These are phyloP conservation scores for Drosophila nasuta DNA, from an alignment of 1,140 invertebrate species.

Conservation along the genomic window DNA sequence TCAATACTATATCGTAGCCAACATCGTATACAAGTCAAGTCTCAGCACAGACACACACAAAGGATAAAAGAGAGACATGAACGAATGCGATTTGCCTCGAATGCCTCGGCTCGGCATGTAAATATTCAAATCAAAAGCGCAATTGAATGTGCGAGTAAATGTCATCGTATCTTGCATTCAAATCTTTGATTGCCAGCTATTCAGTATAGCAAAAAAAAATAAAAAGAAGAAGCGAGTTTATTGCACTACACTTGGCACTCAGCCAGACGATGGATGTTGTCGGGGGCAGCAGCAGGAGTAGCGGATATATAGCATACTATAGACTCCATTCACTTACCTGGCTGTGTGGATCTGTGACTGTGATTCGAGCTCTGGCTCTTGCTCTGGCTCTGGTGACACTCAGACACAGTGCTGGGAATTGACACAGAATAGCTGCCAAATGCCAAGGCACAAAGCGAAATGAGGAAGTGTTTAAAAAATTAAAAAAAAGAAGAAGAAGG, in stretches of 20 bases:
- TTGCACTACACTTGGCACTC: constrained; percentile 81
- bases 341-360: constrained; percentile 19
- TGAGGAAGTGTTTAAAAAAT: constrained; percentile 76
- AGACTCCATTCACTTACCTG: constrained; percentile 57
- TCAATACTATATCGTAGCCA: constrained; percentile 52
- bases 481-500: constrained; percentile 16
- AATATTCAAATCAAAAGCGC: constrained; percentile 83
- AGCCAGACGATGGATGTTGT: constrained; percentile 44
- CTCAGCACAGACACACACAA: constrained; percentile 44
- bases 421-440: constrained; percentile 82
- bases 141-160: constrained; percentile 82
- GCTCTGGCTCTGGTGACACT: constrained; percentile 58
- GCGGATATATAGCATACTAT: background rate
- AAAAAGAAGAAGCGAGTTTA: constrained; percentile 64
- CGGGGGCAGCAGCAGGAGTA: background rate
- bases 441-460: constrained; percentile 76
- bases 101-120: constrained; percentile 58
- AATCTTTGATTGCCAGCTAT: constrained; percentile 84
- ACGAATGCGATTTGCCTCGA: constrained; percentile 46
- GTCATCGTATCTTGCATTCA: constrained; percentile 83
- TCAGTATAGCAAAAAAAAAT: constrained; percentile 53
- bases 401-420: constrained; percentile 75
- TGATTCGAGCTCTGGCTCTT: constrained; percentile 18
- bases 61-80: constrained; percentile 57
- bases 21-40: constrained; percentile 3